A percentile compares a stretch with the other conserved stretches of the same genome.
Evolutionary conservation across 2,888 invertebrate genomes (phyloP).

Genomic region (Acanthosepion lycidas): DNA sequence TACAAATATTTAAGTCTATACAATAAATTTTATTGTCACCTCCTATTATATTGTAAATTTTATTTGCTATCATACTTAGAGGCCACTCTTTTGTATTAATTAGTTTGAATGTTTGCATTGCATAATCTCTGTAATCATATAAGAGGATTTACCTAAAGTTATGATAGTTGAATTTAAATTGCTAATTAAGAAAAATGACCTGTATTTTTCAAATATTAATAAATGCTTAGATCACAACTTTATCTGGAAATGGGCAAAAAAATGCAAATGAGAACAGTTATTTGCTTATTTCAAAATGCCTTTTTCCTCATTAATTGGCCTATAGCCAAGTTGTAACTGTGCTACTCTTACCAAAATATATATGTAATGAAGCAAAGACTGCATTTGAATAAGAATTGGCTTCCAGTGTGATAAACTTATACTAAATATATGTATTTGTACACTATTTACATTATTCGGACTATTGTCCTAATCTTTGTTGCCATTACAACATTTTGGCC

Average conservation of each 20-base stretch:
- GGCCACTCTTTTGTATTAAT: not conserved
- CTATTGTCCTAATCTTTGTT: too few species aligned
- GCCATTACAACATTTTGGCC: too few species aligned
- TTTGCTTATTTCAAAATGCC: not conserved
- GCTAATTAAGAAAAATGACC: not conserved
- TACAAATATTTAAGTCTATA: not conserved
- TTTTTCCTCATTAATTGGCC: not conserved
- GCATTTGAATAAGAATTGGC: not conserved
- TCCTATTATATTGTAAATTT: not conserved
- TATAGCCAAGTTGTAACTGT: not conserved
- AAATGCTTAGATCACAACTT: not conserved
- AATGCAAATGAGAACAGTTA: not conserved
- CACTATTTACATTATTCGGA: too few species aligned
- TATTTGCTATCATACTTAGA: not conserved
- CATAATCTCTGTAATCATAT: not conserved
- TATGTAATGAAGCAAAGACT: not conserved
- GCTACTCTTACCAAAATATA: not conserved
- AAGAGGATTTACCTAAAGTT: conserved; percentile 20
- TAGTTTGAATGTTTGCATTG: not conserved
- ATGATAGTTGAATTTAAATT: not conserved
- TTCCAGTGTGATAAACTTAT: not conserved
- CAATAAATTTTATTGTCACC: not conserved
- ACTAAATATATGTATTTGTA: not conserved
- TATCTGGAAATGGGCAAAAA: not conserved
- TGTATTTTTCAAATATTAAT: not conserved